Base-by-base conservation (phyloP, 2,113 vertebrate genomes). In the Neodon shergylaensis region DNA sequence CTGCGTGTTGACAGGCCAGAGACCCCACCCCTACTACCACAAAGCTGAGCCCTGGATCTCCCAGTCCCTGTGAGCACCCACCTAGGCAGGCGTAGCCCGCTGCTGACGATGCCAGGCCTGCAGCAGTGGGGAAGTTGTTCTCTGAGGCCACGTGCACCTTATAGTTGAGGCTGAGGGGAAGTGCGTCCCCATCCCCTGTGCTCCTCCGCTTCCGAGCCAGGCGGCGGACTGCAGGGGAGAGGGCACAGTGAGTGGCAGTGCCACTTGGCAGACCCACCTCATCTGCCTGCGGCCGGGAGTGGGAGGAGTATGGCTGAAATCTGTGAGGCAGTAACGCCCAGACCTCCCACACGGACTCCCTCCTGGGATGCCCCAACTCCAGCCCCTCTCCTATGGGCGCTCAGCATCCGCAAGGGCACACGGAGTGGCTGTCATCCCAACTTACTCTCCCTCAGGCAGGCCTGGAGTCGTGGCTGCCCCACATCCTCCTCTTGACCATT, bases 71-170 rank as follows among this genome's bases (percentile, higher is more conserved):
- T 1, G 14, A 52, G 72, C 3, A 95, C 99, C 96, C 86, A 99
- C 99, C 99, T 42, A 99, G 98, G 98, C 99, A 99, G 96, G 99
- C 99, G 0, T 99, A 99, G 92, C 99, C 99, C 0, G 99, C 99
- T 0, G 99, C 99, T 0, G 99, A 99, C 7, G 99, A 99, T 1
- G 99, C 99, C 70, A 99, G 98, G 24, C 99, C 99, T 0, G 99
- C 99, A 0, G 99, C 99, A 0, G 99, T 99, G 95, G 99, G 99
- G 96, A 99, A 99, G 98, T 99, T 99, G 98, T 99, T 99, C 68
- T 98, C 98, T 0, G 99, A 99, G 87, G 99, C 99, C 42, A 99
- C 96, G 84, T 99, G 99, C 91, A 99, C 98, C 97, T 99, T 99
- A 95, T 99, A 98, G 92, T 98, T 98, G 17, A 99, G 98, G 92